A percentile compares a stretch with the other conserved stretches of the same genome.
phyloP scores from a whole-genome alignment of 2,797 vertebrate genomes.

The Darevskia mixta region DNA sequence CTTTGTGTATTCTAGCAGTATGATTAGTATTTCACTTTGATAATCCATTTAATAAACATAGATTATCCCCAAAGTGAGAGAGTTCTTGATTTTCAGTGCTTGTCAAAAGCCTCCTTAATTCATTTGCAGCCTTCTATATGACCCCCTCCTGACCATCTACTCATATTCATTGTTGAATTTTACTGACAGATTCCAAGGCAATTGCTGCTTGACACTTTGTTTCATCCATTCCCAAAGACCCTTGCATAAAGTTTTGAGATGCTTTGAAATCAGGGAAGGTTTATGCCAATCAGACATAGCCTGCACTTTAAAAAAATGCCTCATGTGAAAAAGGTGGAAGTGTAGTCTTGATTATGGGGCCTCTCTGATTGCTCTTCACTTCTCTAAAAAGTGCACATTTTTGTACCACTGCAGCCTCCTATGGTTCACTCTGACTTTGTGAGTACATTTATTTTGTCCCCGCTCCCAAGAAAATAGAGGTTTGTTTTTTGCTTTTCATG shows the following conservation, averaged over 20 bases:
- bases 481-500: constrained; percentile 21
- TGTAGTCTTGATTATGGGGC: constrained; percentile 62
- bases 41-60: constrained; percentile 47
- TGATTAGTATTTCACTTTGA: background rate
- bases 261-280: constrained; percentile 68
- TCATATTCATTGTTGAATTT: constrained; percentile 76
- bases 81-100: constrained; percentile 43
- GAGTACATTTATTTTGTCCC: constrained; percentile 20
- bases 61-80: constrained; percentile 46
- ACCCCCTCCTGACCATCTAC: constrained; percentile 58
- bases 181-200: constrained; percentile 66
- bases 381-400: constrained; percentile 28
- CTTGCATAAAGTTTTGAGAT: constrained; percentile 61
- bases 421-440: constrained; percentile 34
- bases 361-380: constrained; percentile 60
- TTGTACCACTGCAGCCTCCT: constrained; percentile 39
- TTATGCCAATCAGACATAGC: constrained; percentile 67
- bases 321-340: constrained; percentile 64
- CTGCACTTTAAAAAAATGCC: constrained; percentile 48
- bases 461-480: constrained; percentile 22
- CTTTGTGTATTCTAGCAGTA: constrained; percentile 4
- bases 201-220: constrained; percentile 67
- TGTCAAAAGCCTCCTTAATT: constrained; percentile 57
- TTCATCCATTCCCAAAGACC: constrained; percentile 60
- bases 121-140: constrained; percentile 64